These are phyloP conservation scores for Pristionchus pacificus DNA, from an alignment of 1,140 invertebrate genomes.

Conservation along the genomic window DNA sequence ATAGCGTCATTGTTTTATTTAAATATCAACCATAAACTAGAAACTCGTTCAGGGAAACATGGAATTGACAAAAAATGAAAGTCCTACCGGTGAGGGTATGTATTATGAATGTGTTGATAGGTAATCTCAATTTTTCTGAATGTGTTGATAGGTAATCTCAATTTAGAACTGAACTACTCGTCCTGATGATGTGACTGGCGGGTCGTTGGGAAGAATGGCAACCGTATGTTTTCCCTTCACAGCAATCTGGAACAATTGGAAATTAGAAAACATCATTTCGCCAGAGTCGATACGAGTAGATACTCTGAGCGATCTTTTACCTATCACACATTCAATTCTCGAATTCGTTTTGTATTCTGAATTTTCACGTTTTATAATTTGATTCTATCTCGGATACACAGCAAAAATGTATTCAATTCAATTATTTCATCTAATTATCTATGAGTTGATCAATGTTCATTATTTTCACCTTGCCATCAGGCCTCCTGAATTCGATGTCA, in stretches of 20 bases:
- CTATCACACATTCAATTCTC: not conserved
- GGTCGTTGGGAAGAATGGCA: slow-evolving; percentile 27
- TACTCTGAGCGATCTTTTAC: not conserved
- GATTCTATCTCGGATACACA: not conserved
- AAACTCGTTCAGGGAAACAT: too few relatives aligned
- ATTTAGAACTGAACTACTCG: slow-evolving; percentile 22
- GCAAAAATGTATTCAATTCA: not conserved
- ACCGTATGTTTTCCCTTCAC: slow-evolving; percentile 31
- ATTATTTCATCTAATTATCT: not conserved
- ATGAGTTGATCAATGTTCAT: not conserved
- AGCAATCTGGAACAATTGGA: not conserved
- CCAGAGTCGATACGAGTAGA: not conserved
- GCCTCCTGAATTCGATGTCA: slow-evolving; percentile 29
- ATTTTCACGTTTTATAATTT: not conserved
- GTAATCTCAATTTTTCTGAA: too few relatives aligned
- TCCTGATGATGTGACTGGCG: slow-evolving; percentile 8
- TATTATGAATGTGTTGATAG: too few relatives aligned
- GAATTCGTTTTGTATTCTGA: not conserved
- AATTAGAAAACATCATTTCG: not conserved
- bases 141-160: too few relatives aligned
- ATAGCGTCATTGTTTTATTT: too few relatives aligned
- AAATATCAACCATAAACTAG: too few relatives aligned
- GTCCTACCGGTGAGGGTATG: too few relatives aligned
- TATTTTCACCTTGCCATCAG: slow-evolving; percentile 26
- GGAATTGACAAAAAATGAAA: too few relatives aligned